Evolutionary conservation across 2,797 vertebrate species (phyloP).

Genomic region (Heteromormyrus szaboi): DNA sequence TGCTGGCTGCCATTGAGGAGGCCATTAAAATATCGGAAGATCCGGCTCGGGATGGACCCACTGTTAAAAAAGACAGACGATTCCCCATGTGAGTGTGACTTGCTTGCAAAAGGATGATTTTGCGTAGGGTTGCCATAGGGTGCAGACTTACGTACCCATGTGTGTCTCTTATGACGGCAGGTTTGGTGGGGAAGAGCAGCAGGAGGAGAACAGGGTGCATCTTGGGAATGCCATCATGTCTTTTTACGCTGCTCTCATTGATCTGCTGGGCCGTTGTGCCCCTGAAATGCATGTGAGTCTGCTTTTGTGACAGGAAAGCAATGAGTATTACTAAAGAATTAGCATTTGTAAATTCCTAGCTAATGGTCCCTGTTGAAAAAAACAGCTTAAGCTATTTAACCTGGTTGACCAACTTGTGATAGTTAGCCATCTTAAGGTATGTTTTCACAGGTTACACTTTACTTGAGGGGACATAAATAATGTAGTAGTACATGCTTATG

Average conservation of each 20-base stretch:
- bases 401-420: neutral
- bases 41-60: slow-evolving; percentile 83
- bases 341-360: neutral
- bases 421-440: neutral
- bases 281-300: slow-evolving; percentile 87
- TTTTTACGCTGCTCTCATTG: slow-evolving; percentile 88
- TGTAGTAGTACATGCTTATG: neutral
- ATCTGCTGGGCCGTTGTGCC: slow-evolving; percentile 86
- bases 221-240: slow-evolving; percentile 92
- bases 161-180: slow-evolving; percentile 42
- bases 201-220: slow-evolving; percentile 85
- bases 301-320: neutral
- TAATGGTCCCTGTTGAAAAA: neutral
- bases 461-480: neutral
- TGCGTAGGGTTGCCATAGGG: neutral
- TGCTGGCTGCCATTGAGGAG: slow-evolving; percentile 86
- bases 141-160: neutral
- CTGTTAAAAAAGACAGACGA: slow-evolving; percentile 80
- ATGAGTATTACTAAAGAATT: neutral
- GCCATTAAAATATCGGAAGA: slow-evolving; percentile 92
- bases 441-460: neutral
- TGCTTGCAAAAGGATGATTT: neutral
- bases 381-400: neutral
- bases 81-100: slow-evolving; percentile 67
- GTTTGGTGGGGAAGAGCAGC: slow-evolving; percentile 80